Percentiles rank a stretch among this genome's conserved stretches.
phyloP scores from a whole-genome alignment of 2,888 invertebrate genomes.

The Laspeyria flexula region DNA sequence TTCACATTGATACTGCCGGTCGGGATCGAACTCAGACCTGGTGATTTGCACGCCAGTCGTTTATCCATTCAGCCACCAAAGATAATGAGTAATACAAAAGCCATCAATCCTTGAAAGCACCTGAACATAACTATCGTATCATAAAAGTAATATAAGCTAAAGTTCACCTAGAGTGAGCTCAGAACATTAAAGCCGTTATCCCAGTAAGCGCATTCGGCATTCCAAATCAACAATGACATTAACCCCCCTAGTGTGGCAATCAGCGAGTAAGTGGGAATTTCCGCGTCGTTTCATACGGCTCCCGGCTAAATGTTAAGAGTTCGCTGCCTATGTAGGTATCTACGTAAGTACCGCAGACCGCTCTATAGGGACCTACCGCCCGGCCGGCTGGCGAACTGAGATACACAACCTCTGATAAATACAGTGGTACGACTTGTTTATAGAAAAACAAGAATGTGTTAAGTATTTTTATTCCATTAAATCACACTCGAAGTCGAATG shows the following conservation, averaged over 20 bases:
- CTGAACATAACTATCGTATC: slow-evolving; percentile 9
- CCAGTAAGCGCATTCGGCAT: slow-evolving; percentile 77
- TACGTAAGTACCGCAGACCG: slow-evolving; percentile 54
- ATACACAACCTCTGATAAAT: slow-evolving; percentile 15
- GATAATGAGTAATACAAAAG: slow-evolving; percentile 2
- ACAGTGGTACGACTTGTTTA: slow-evolving; percentile 14
- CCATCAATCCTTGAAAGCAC: slow-evolving; percentile 12
- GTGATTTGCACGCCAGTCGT: too few relatives aligned
- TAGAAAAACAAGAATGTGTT: slow-evolving; percentile 8
- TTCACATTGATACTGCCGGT: too few relatives aligned
- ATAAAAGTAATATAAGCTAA: slow-evolving; percentile 44
- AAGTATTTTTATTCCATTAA: background rate
- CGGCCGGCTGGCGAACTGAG: slow-evolving; percentile 15
- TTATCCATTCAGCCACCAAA: too few relatives aligned
- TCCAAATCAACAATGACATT: slow-evolving; percentile 83
- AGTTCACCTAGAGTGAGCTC: slow-evolving; percentile 49
- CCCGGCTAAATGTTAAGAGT: slow-evolving; percentile 82
- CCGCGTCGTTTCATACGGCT: slow-evolving; percentile 82
- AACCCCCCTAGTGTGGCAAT: slow-evolving; percentile 84
- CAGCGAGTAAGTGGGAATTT: slow-evolving; percentile 84
- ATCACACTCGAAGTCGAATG: too few relatives aligned
- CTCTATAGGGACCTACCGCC: slow-evolving; percentile 15
- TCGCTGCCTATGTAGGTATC: slow-evolving; percentile 53
- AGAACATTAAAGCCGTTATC: slow-evolving; percentile 62
- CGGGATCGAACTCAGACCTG: background rate